Percentiles rank a stretch among this genome's conserved stretches.
phyloP scores from a whole-genome alignment of 2,888 invertebrate genomes.

The Sisyra nigra region DNA sequence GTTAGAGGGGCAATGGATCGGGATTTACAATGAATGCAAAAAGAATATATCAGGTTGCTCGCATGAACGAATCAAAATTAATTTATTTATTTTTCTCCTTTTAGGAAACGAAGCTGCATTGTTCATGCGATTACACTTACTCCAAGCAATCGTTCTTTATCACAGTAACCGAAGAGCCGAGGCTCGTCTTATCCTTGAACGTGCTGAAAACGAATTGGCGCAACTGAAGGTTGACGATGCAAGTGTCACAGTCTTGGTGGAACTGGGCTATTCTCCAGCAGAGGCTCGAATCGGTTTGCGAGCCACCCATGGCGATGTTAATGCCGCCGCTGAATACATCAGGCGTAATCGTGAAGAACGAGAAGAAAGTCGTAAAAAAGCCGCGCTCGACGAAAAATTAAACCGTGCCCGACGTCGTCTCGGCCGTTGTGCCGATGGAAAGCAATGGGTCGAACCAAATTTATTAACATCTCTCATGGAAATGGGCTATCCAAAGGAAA shows the following conservation, averaged over 20 bases:
- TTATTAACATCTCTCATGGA: constrained; percentile 36
- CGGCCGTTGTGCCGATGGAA: constrained; percentile 43
- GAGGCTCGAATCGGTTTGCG: constrained; percentile 58
- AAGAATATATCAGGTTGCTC: too few species aligned
- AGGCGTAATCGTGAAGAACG: constrained; percentile 35
- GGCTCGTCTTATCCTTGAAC: constrained; percentile 39
- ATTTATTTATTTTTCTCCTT: constrained; percentile 10
- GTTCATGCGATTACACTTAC: constrained; percentile 58
- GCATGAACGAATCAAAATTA: too few species aligned
- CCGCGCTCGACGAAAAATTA: constrained; percentile 30
- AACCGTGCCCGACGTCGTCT: constrained; percentile 31
- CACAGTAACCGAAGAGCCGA: constrained; percentile 55
- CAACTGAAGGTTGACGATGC: constrained; percentile 42
- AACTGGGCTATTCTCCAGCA: constrained; percentile 45
- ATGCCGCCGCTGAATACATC: constrained; percentile 47
- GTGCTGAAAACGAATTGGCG: constrained; percentile 47
- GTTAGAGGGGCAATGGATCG: too few species aligned
- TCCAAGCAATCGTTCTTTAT: constrained; percentile 65
- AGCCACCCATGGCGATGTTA: constrained; percentile 37
- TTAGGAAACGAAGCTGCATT: constrained; percentile 54
- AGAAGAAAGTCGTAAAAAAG: constrained; percentile 30
- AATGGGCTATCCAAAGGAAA: constrained; percentile 51
- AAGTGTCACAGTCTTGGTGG: constrained; percentile 33
- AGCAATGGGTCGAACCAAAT: constrained; percentile 32
- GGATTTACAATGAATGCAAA: too few species aligned